Evolutionary conservation across 1,140 invertebrate species (phyloP), one percentile per base, ranked within the genome.

Genomic region (Lordiphosa collinella): DNA sequence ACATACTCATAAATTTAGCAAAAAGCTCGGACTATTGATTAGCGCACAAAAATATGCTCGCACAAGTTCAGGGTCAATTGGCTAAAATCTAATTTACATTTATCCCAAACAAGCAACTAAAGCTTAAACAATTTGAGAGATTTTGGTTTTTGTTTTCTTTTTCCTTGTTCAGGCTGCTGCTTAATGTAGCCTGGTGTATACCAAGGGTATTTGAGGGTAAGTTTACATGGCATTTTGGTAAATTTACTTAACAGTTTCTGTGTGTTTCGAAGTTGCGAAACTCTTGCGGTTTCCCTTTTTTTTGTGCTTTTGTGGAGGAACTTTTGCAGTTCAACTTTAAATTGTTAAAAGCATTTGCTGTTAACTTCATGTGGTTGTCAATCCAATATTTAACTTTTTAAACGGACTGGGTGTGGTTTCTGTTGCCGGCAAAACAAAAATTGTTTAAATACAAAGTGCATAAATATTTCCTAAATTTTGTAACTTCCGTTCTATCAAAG

Each of bases 11-110:
- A 44, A 44, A 44, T 44, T 13, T 44, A 44, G 18, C 41, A 14
- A 11, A 38, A 14, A 14, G 29, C 13, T 29, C 22, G 22, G 2
- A 29, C 25, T 16, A 44, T 44, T 44, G 41, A 44, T 44, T 44
- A 44, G 7, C 41, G 41, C 41, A 44, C 31, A 44, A 44, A 44
- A 44, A 44, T 44, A 29, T 44, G 29, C 22, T 29, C 22, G 13
- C 41, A 9, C 41, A 44, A 44, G 41, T 44, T 44, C 41, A 44
- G 41, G 41, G 41, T 44, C 41, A 44, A 25, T 25, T 12, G 40
- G 4, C 18, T 22, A 29, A 43, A 43, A 29, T 43, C 18, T 44
- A 25, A 44, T 44, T 44, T 44, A 31, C 22, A 44, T 44, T 44
- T 44, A 44, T 44, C 11, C 41, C 41, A 44, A 44, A 29, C 41